A percentile compares a stretch with the other conserved stretches of the same genome.
Conservation (phyloP, 2,113 vertebrate species). For the Donacobius atricapilla region DNA sequence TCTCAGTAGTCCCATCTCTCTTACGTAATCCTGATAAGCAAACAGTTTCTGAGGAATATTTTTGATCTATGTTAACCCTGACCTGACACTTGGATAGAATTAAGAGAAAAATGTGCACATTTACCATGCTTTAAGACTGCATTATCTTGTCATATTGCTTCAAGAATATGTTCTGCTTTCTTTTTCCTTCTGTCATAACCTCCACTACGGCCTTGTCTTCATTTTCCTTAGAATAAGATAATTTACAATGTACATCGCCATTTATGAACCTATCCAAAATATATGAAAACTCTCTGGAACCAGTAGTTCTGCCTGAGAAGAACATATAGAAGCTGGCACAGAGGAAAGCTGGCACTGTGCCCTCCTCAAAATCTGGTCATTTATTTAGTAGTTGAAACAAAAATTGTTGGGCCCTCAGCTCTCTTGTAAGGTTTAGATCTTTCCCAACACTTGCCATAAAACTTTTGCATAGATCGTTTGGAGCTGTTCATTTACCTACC, state of each 20-base stretch:
- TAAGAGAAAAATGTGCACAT: not conserved
- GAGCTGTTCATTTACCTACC: not conserved
- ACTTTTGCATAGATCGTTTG: constrained; percentile 3
- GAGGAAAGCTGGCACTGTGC: not conserved
- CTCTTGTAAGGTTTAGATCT: not conserved
- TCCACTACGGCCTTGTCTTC: not conserved
- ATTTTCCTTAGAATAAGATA: not conserved
- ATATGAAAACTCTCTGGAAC: not conserved
- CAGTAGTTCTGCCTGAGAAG: not conserved
- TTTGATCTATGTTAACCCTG: not conserved
- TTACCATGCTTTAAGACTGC: not conserved
- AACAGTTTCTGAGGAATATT: constrained; percentile 10
- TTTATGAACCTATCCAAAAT: not conserved
- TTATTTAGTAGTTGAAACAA: not conserved
- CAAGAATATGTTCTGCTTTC: not conserved
- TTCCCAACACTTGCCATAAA: not conserved
- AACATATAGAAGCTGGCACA: not conserved
- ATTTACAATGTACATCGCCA: not conserved
- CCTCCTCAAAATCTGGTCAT: not conserved
- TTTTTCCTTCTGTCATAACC: not conserved
- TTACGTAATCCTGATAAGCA: not conserved
- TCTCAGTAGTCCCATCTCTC: not conserved
- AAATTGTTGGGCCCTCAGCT: not conserved
- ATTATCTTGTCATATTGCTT: not conserved
- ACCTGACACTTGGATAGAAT: not conserved